Conservation (phyloP, 2,113 vertebrate species). For the Syngnathus typhle region DNA sequence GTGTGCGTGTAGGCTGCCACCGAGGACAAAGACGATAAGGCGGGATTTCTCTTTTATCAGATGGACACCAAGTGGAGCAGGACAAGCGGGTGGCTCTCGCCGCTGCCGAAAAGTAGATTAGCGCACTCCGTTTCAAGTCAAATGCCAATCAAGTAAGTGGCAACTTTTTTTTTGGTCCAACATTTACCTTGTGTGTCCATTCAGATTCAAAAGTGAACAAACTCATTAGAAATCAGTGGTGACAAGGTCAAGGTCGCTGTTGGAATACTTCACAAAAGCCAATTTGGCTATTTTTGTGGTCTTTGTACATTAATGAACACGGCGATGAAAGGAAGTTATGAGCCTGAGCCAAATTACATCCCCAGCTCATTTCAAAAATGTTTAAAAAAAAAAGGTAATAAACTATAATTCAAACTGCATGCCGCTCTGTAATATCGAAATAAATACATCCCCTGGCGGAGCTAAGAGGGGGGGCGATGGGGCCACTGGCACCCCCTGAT, state of each 20-base stretch:
- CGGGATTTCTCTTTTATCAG: conserved; percentile 39
- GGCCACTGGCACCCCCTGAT: too few relatives aligned
- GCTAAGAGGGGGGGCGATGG: too few relatives aligned
- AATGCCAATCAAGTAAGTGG: neutral
- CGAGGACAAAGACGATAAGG: conserved; percentile 50
- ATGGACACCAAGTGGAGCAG: conserved; percentile 22
- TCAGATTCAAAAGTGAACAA: neutral
- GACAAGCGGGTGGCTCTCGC: conserved; percentile 21
- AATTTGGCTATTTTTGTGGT: neutral
- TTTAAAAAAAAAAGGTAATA: too few relatives aligned
- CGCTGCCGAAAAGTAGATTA: conserved; percentile 12
- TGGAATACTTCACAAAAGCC: neutral
- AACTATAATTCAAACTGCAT: too few relatives aligned
- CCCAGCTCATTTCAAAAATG: too few relatives aligned
- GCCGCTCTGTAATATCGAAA: too few relatives aligned
- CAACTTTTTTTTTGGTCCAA: neutral
- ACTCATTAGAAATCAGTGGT: neutral
- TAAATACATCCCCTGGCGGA: too few relatives aligned
- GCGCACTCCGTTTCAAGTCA: conserved; percentile 2
- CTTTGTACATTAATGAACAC: neutral
- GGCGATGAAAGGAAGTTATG: neutral
- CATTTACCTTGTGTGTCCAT: neutral
- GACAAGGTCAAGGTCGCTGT: neutral
- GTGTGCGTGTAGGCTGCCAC: conserved; percentile 21
- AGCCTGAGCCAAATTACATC: neutral